Evolutionary conservation across 1,140 invertebrate species (phyloP), one percentile per base, ranked within the genome.

Genomic region (Tetramorium alpestre): DNA sequence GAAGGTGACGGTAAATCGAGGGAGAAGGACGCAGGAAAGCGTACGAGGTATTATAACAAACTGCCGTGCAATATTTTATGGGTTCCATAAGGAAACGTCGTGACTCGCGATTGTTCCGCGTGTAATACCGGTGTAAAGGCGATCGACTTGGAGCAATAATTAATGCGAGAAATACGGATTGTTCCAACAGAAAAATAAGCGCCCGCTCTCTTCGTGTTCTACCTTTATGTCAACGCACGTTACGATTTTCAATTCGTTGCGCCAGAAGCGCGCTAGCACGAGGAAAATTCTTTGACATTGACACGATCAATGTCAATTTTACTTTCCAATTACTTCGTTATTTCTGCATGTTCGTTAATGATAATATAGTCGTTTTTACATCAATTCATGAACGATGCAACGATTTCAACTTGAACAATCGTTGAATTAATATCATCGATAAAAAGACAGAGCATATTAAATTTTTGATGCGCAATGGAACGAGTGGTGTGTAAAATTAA

Each of bases 41-140:
- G 44, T 69, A 86, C 73, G 88, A 88, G 85, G 75, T 85, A 88
- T 89, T 87, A 90, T 91, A 92, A 91, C 88, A 92, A 91, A 91
- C 90, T 91, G 89, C 88, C 92, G 87, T 88, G 90, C 80, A 64
- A 90, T 93, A 91, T 93, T 94, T 94, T 94, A 94, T 91, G 93
- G 90, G 90, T 91, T 88, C 92, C 92, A 94, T 94, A 94, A 94
- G 93, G 94, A 93, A 94, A 93, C 78, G 93, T 93, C 92, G 89
- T 72, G 85, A 87, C 86, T 81, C 78, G 72, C 89, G 85, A 94
- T 94, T 93, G 92, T 92, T 94, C 86, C 90, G 87, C 89, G 88
- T 88, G 86, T 85, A 76, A 87, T 75, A 87, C 54, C 69, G 70
- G 54, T 33, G 87, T 78, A 87, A 88, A 81, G 70, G 56, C 75